Evolutionary conservation across 2,888 invertebrate genomes (phyloP), one percentile per base, ranked within the genome.

Genomic region (Eupithecia vulgata): DNA sequence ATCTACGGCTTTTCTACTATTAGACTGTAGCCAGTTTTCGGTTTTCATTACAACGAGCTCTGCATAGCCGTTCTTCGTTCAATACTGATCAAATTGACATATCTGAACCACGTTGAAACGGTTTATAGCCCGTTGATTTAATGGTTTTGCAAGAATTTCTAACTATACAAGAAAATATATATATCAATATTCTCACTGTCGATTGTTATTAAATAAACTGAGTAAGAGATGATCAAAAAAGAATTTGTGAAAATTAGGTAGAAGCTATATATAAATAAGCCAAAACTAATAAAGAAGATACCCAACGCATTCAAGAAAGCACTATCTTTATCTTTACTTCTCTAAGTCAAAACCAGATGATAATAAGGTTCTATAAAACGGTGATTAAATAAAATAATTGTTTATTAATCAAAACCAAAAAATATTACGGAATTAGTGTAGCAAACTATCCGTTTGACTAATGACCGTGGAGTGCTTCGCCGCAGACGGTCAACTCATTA

Each of bases 401-500:
- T 34, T 42, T 12, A 61, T 70, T 70, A 70, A 70, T 73, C 48
- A 74, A 68, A 57, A 66, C 69, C 75, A 78, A 76, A 78, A n/a
- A 52, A 57, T 67, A 62, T 37, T n/a, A 59, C 45, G 66, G 59
- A 70, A 80, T 78, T 75, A 81, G 76, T 82, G 78, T 78, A 81
- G 80, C 79, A 78, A 84, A 84, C 84, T 82, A 85, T 81, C 79
- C 74, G 81, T 80, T 83, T 82, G 80, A 83, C 80, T 83, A 85
- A 86, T 84, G 82, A 81, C 82, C 74, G 71, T 78, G 80, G 81
- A 82, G 78, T 79, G 81, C 81, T 80, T 78, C 74, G 78, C 85
- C 83, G 77, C 84, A 80, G 84, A 83, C 85, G 85, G 85, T 83
- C 83, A 82, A 78, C 87, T 85, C 85, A 88, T 88, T 88, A 89